Conservation (phyloP, 2,113 vertebrate genomes). For the Hyla sarda region DNA sequence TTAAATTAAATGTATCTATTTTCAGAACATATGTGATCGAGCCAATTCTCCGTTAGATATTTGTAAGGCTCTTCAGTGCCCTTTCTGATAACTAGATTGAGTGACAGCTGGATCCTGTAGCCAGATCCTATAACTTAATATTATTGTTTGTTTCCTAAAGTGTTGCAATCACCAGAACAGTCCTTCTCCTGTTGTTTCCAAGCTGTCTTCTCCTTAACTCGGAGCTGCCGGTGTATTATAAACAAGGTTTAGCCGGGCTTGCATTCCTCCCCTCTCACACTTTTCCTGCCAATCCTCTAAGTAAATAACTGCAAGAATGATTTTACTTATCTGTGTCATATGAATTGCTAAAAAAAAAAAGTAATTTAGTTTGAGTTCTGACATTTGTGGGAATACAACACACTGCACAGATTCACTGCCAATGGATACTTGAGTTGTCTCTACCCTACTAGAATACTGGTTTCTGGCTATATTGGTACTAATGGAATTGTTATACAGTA, state of each 20-base stretch:
- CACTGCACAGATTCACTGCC: not conserved
- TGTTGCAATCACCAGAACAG: slow-evolving; percentile 44
- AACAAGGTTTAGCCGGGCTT: slow-evolving; percentile 27
- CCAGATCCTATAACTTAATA: slow-evolving; percentile 47
- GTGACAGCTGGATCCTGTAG: slow-evolving; percentile 42
- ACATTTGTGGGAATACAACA: slow-evolving; percentile 4
- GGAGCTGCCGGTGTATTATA: slow-evolving; percentile 17
- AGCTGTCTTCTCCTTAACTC: slow-evolving; percentile 40
- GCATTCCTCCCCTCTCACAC: not conserved
- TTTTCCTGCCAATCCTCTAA: slow-evolving; percentile 30
- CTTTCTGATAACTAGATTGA: slow-evolving; percentile 42
- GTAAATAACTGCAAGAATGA: slow-evolving; percentile 31
- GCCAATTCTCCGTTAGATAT: not conserved
- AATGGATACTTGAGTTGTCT: not conserved
- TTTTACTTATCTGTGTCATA: slow-evolving; percentile 7
- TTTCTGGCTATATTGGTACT: slow-evolving; percentile 6
- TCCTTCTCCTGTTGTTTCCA: slow-evolving; percentile 44
- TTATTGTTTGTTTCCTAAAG: slow-evolving; percentile 44
- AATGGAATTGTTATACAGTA: slow-evolving; percentile 31
- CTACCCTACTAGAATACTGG: not conserved
- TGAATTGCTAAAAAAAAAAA: slow-evolving; percentile 1
- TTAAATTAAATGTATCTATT: slow-evolving; percentile 25
- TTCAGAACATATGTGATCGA: slow-evolving; percentile 19
- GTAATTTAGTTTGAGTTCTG: not conserved
- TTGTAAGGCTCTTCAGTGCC: slow-evolving; percentile 7